Base-by-base conservation (phyloP, 1,140 invertebrate species). In the Ostrea denselamellosa region DNA sequence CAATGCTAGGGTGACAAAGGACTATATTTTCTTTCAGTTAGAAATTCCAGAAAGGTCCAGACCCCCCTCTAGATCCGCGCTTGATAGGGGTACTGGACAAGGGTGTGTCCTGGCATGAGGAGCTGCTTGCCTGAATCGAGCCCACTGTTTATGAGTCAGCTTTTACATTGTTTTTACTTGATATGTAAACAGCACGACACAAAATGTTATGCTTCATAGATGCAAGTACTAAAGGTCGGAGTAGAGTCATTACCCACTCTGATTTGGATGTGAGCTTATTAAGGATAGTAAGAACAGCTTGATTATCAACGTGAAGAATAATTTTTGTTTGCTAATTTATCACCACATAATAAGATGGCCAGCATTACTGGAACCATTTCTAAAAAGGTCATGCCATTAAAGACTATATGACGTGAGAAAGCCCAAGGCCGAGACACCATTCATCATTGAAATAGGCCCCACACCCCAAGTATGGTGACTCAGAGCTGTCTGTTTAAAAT, bases 261-360 rank as follows among this genome's bases (percentile, higher is more conserved):
- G 86, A 51, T 77, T 85, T 87, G 14, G 51, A 87, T 1, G 84
- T 71, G n/a, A 86, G 85, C 28, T 85, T 88, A 65, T 90, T 90
- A 8, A 90, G 86, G 19, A 89, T 86, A 54, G 77, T 14, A n/a
- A 90, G 86, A 5, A 89, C 82, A 3, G 89, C 82, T 58, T 54
- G 14, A 86, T 90, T 91, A 68, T 91, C 90, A 28, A 86, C 56
- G 12, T 86, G 54, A n/a, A 88, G 58, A 71, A 28, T 71, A 0
- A 22, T 71, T 25, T 28, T 71, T 25, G 25, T 34, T n/a, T 1
- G 54, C 9, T 9, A 22, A 7, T n/a, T n/a, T 5, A n/a, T 5
- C n/a, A 68, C 2, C 65, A 8, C 5, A 25, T n/a, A 17, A 9
- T 25, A 10, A 68, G 0, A 62, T 62, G 0, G 25, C 65, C 9